Evolutionary conservation across 1,140 invertebrate species (phyloP), one percentile per base, ranked within the genome.

Genomic region (Drosophila nigrodunni): DNA sequence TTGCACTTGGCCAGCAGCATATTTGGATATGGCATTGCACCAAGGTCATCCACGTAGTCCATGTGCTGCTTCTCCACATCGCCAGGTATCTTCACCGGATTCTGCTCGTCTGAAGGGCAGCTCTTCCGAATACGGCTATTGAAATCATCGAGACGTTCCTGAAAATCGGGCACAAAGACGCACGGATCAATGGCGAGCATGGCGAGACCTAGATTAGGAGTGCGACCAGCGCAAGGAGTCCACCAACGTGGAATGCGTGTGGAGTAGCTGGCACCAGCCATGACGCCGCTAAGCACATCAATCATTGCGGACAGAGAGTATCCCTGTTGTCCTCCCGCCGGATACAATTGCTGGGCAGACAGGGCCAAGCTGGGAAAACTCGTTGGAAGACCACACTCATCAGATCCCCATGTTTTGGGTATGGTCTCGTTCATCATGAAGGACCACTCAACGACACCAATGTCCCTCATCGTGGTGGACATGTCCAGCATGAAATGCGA

Each of bases 241-340:
- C 49, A 70, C 69, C 39, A 62, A 18, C 37, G 49, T 8, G 69
- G 57, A 18, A 83, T 67, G 1, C 43, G 64, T 3, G 61, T 77
- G 10, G 68, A 46, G 43, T 74, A 83, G n/a, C 69, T 61, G 13
- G 81, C 76, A 0, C 75, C 78, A 1, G 81, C 76, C 47, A 83
- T 66, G 1, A 83, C 81, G 0, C 76, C 79, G 41, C 76, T 76
- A 0, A 96, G 96, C 34, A 96, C 86, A 92, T 99, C 98, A 1
- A 98, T 97, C 94, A 98, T 95, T 58, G 96, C 93, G 0, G 94
- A 95, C 4, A 99, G 85, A 0, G 97, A 97, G 77, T 95, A 98
- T 1, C 98, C 98, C 91, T 99, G 98, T 90, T 98, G 98, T 0
- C 97, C 97, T 37, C 98, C 98, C 0, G 98, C 91, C 0, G 97